Conservation (phyloP, 2,888 invertebrate genomes). For the Tetragnatha montana region DNA sequence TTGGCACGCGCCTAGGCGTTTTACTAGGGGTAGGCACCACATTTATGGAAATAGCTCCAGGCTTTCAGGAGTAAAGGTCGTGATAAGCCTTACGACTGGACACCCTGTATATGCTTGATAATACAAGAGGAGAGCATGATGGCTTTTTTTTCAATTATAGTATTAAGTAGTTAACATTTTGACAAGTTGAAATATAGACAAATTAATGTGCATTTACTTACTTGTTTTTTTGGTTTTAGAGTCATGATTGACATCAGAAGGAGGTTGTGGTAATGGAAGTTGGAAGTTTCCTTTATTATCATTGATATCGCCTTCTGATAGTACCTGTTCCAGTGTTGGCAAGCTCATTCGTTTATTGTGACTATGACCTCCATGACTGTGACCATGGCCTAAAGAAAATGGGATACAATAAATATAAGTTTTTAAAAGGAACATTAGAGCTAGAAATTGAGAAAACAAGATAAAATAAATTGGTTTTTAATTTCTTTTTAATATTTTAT, state of each 20-base stretch:
- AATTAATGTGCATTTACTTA: not conserved
- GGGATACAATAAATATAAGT: not conserved
- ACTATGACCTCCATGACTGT: constrained; percentile 73
- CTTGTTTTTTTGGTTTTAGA: constrained; percentile 47
- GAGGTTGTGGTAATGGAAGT: constrained; percentile 13
- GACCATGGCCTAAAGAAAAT: constrained; percentile 82
- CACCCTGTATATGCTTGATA: no score
- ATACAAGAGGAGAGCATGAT: no score
- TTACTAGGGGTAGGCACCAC: no score
- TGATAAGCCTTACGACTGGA: no score
- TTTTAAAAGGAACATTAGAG: no score
- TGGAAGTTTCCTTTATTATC: constrained; percentile 67
- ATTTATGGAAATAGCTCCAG: no score
- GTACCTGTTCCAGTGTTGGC: constrained; percentile 55
- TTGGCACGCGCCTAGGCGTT: no score
- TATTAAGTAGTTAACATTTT: no score
- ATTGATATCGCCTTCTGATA: constrained; percentile 67
- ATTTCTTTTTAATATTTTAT: not conserved
- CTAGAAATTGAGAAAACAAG: no score
- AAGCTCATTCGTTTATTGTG: constrained; percentile 52
- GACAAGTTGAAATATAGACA: not conserved
- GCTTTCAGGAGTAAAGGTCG: no score
- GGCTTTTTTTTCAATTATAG: no score
- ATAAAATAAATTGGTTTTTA: constrained; percentile 5
- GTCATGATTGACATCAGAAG: not conserved